Percentiles rank a stretch among this genome's conserved stretches.
These are phyloP conservation scores for Taurulus bubalis DNA, from an alignment of 2,113 vertebrate genomes.

Conservation along the genomic window DNA sequence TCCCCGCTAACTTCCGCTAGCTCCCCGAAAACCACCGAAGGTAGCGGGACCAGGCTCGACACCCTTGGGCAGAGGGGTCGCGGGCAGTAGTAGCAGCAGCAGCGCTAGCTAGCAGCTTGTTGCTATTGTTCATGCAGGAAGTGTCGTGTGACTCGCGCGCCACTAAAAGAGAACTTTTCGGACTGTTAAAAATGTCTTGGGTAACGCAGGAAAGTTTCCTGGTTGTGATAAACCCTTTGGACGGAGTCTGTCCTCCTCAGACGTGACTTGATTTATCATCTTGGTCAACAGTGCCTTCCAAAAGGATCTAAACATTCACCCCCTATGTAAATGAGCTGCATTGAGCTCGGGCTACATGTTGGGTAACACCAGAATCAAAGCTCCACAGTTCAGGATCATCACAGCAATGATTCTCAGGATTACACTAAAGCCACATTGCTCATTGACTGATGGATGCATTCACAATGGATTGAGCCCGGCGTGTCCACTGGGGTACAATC, in stretches of 20 bases:
- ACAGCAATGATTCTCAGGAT: neutral
- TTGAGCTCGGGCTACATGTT: neutral
- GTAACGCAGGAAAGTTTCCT: no score
- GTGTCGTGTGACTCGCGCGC: no score
- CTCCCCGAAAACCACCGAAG: no score
- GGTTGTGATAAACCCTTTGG: neutral
- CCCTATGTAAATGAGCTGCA: neutral
- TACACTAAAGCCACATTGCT: neutral
- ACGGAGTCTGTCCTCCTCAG: neutral
- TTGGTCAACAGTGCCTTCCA: neutral
- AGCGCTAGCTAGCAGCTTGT: no score
- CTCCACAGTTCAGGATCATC: neutral
- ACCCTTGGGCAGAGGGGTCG: no score
- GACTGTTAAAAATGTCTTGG: no score
- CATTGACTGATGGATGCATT: neutral
- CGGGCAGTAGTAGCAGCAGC: no score
- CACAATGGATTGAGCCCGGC: neutral
- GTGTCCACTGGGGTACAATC: neutral
- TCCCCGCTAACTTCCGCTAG: no score
- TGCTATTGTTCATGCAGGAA: no score
- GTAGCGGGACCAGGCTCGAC: no score
- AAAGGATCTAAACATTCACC: neutral
- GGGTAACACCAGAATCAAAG: neutral
- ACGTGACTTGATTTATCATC: neutral
- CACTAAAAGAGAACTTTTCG: no score